Evolutionary conservation across 2,888 invertebrate species (phyloP).

Genomic region (Sinopyrophorus schimmeli): DNA sequence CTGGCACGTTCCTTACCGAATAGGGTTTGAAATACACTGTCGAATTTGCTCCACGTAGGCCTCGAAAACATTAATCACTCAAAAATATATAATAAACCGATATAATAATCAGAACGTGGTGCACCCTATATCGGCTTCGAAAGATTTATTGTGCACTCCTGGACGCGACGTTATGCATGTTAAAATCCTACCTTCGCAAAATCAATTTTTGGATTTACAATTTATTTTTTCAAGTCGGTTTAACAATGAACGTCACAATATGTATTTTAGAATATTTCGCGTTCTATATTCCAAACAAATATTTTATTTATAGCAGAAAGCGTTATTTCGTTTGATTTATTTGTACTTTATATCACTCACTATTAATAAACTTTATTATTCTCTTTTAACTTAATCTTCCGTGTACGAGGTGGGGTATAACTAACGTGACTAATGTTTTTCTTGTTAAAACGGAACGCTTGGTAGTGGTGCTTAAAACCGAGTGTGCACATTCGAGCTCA

Average conservation of each 20-base stretch:
- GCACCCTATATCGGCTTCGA: conserved; percentile 37
- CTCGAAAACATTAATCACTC: conserved; percentile 38
- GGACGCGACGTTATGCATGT: conserved; percentile 36
- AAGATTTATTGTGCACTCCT: conserved; percentile 32
- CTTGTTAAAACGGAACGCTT: no score
- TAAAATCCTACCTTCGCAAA: conserved; percentile 18
- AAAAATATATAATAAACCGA: conserved; percentile 44
- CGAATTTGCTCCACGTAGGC: conserved; percentile 10
- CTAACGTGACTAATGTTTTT: no score
- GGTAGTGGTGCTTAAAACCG: no score
- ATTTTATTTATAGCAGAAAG: no score
- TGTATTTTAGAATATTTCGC: neutral
- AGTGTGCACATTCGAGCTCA: no score
- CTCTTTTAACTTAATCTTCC: no score
- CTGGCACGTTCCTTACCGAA: conserved; percentile 10
- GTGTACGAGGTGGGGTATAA: no score
- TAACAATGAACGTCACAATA: no score
- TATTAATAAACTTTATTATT: no score
- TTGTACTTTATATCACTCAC: no score
- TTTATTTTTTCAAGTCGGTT: conserved; percentile 13
- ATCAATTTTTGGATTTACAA: conserved; percentile 21
- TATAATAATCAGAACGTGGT: conserved; percentile 43
- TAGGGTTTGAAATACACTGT: conserved; percentile 9
- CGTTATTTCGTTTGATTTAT: no score
- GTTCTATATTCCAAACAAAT: neutral